A percentile compares a stretch with the other conserved stretches of the same genome.
phyloP scores from a whole-genome alignment of 1,140 invertebrate genomes.

The Colletes latitarsis region DNA sequence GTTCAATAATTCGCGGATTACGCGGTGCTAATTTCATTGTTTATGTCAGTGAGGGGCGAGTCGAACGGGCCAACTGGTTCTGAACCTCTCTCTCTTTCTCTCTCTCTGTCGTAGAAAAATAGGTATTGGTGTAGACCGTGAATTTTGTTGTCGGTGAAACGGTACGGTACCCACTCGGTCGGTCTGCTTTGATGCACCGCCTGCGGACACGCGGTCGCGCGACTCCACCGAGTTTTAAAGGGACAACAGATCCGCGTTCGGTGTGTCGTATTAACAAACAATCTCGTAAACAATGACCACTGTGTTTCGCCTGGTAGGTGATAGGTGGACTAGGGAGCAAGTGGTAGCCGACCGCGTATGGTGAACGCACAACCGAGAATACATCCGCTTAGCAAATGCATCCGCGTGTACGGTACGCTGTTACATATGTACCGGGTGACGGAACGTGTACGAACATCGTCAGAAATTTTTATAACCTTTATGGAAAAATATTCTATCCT shows the following conservation, averaged over 20 bases:
- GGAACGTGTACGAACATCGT: not conserved
- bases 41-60: not conserved
- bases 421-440: constrained; percentile 61
- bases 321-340: constrained; percentile 58
- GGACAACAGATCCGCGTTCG: constrained; percentile 28
- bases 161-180: not conserved
- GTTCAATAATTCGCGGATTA: constrained; percentile 17
- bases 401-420: constrained; percentile 41
- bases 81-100: too few species aligned
- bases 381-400: constrained; percentile 58
- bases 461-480: too few species aligned
- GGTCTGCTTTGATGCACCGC: constrained; percentile 15
- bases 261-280: constrained; percentile 49
- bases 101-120: not conserved
- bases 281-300: constrained; percentile 64
- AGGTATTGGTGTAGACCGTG: not conserved
- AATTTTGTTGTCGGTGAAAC: not conserved
- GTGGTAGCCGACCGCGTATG: constrained; percentile 41
- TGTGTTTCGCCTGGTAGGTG: constrained; percentile 54
- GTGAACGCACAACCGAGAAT: constrained; percentile 52
- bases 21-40: constrained; percentile 19
- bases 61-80: constrained; percentile 5
- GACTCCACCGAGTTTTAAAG: constrained; percentile 27
- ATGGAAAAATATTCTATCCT: too few species aligned
- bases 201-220: not conserved